These are phyloP conservation scores for Oceanodroma leucorhoa DNA, from an alignment of 2,797 vertebrate genomes.

Conservation along the genomic window DNA sequence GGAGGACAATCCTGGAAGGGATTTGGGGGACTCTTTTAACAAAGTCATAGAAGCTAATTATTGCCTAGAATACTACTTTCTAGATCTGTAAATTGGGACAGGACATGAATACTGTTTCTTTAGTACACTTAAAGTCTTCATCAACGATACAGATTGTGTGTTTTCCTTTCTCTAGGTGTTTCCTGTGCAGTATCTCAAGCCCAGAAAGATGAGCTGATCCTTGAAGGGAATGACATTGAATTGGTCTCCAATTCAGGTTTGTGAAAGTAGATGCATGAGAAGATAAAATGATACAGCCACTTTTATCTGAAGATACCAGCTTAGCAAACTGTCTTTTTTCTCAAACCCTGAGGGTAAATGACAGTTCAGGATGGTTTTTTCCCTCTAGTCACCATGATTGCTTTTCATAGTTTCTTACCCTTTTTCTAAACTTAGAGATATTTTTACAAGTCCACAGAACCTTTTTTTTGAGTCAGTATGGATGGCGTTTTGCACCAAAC, in stretches of 20 bases:
- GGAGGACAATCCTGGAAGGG: not conserved
- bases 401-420: not conserved
- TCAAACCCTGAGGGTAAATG: not conserved
- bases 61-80: not conserved
- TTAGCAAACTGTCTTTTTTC: not conserved
- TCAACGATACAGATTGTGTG: rapidly evolving
- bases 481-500: not conserved
- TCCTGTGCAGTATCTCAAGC: slow-evolving; percentile 87
- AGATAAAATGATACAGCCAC: rapidly evolving
- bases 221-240: slow-evolving; percentile 98
- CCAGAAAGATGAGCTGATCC: slow-evolving; percentile 96
- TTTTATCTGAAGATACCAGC: not conserved
- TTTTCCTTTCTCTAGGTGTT: slow-evolving; percentile 79
- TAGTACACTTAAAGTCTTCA: not conserved
- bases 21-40: not conserved
- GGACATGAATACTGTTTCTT: not conserved
- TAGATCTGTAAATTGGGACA: not conserved
- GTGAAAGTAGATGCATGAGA: not conserved
- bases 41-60: not conserved
- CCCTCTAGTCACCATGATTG: not conserved
- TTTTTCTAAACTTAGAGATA: not conserved
- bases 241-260: slow-evolving; percentile 97
- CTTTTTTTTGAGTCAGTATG: not conserved
- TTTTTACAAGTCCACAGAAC: not conserved
- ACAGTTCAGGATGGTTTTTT: not conserved